These are phyloP conservation scores for Donacobius atricapilla DNA, from an alignment of 2,113 vertebrate species.

Conservation along the genomic window DNA sequence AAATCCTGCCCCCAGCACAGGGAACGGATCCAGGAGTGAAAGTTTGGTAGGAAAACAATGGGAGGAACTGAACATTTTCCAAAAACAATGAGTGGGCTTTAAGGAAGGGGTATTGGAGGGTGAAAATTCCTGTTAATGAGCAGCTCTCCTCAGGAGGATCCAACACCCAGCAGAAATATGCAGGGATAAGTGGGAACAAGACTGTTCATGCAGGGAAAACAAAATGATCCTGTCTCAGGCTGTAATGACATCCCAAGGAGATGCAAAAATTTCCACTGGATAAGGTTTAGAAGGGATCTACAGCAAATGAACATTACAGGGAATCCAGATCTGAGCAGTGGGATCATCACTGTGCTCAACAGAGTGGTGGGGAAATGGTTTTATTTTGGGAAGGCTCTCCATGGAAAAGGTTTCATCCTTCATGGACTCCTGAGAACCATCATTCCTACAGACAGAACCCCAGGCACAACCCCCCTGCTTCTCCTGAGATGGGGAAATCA, in stretches of 20 bases:
- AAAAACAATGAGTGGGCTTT: background rate
- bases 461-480: background rate
- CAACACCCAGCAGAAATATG: constrained; percentile 31
- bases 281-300: background rate
- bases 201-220: background rate
- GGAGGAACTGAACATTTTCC: background rate
- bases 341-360: background rate
- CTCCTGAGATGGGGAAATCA: background rate
- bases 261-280: background rate
- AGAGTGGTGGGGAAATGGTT: background rate
- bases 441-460: background rate
- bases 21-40: background rate
- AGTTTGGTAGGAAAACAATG: background rate
- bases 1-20: background rate
- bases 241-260: background rate
- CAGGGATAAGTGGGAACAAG: background rate
- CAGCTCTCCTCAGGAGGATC: background rate
- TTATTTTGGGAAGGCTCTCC: background rate
- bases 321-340: background rate
- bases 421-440: background rate
- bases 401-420: background rate
- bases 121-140: background rate
- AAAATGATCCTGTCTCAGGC: background rate
- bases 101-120: background rate
- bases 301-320: background rate